phyloP scores from a whole-genome alignment of 1,140 invertebrate species.

The Proctacanthus coquilletti region DNA sequence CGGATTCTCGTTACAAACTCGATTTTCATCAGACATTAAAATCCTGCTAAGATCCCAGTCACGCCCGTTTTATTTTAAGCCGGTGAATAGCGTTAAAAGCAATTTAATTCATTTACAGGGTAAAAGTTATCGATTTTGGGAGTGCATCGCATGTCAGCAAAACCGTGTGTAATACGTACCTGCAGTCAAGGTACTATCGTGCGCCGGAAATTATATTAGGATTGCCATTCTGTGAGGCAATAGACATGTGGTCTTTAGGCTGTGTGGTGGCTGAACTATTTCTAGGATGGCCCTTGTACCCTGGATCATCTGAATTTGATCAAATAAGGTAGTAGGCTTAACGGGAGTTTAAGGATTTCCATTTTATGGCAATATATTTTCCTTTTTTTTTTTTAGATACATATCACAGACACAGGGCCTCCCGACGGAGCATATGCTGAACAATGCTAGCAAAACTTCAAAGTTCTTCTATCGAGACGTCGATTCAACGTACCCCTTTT shows the following conservation, averaged over 20 bases:
- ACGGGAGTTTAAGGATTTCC: slow-evolving; percentile 1
- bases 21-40: too few relatives aligned
- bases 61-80: too few relatives aligned
- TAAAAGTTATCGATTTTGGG: slow-evolving; percentile 99
- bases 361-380: neutral
- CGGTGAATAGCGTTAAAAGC: too few relatives aligned
- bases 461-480: slow-evolving; percentile 97
- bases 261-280: slow-evolving; percentile 99
- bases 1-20: too few relatives aligned
- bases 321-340: slow-evolving; percentile 62
- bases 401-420: slow-evolving; percentile 60
- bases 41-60: too few relatives aligned
- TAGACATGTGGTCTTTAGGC: slow-evolving; percentile 99
- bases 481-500: slow-evolving; percentile 93
- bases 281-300: slow-evolving; percentile 98
- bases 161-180: slow-evolving; percentile 97
- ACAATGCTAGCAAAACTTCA: slow-evolving; percentile 93
- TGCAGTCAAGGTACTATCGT: slow-evolving; percentile 97
- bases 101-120: slow-evolving; percentile 38
- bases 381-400: slow-evolving; percentile 32
- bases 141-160: slow-evolving; percentile 98
- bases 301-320: slow-evolving; percentile 98
- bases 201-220: slow-evolving; percentile 98
- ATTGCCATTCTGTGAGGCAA: slow-evolving; percentile 97
- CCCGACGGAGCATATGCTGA: slow-evolving; percentile 98